Evolutionary conservation across 1,140 invertebrate genomes (phyloP).

Genomic region (Microplitis demolitor): DNA sequence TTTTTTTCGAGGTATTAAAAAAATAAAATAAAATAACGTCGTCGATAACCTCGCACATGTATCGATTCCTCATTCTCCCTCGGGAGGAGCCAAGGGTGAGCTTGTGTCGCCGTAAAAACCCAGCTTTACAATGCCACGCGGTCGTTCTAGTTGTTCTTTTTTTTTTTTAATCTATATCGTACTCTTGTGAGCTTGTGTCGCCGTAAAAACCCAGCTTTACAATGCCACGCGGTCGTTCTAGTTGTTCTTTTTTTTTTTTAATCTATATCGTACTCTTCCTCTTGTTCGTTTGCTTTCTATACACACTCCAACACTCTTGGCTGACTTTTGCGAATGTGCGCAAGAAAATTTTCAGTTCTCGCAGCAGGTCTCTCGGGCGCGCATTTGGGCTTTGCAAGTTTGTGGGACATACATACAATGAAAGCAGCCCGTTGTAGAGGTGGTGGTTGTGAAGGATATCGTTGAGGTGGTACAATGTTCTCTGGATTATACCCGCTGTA

Average conservation of each 20-base stretch:
- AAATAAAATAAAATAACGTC: neutral
- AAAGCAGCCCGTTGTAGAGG: no score
- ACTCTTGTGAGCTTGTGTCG: neutral
- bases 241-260: neutral
- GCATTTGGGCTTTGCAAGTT: neutral
- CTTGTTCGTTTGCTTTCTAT: neutral
- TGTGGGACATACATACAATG: neutral
- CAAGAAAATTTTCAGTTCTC: neutral
- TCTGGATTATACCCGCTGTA: no score
- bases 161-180: neutral
- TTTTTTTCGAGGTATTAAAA: neutral
- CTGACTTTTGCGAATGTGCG: neutral
- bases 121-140: conserved; percentile 14
- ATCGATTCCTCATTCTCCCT: conserved; percentile 11
- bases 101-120: conserved; percentile 4
- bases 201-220: conserved; percentile 17
- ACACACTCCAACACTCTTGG: neutral
- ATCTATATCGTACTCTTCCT: neutral
- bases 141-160: neutral
- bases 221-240: conserved; percentile 1
- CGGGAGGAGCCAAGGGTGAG: neutral
- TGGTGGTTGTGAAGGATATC: no score
- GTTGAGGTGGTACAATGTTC: no score
- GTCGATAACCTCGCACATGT: conserved; percentile 11
- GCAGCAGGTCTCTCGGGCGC: conserved; percentile 2